Conservation (phyloP, 2,113 vertebrate genomes). For the Ancistrus triradiatus region DNA sequence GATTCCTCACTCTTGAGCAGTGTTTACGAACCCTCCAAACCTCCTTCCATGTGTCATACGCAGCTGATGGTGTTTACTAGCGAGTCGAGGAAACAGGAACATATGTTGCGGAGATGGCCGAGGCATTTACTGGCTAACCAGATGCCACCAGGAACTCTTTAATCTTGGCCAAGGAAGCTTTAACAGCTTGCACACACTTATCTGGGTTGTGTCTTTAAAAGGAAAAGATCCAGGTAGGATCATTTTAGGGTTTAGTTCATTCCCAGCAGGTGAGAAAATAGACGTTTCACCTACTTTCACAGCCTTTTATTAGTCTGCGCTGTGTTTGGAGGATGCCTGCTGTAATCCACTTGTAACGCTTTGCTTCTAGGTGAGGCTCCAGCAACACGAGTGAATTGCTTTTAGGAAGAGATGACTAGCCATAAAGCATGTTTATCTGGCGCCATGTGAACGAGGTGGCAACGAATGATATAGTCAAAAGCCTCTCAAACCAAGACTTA, state of each 20-base stretch:
- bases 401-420: too few species aligned
- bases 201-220: conserved; percentile 8
- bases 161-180: conserved; percentile 15
- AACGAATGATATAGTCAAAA: too few species aligned
- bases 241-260: not conserved
- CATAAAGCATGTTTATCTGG: too few species aligned
- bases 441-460: too few species aligned
- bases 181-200: not conserved
- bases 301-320: not conserved
- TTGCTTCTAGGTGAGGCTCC: not conserved
- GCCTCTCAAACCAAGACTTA: too few species aligned
- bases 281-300: not conserved
- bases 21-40: conserved; percentile 34
- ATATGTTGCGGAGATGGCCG: conserved; percentile 21
- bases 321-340: not conserved
- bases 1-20: conserved; percentile 21
- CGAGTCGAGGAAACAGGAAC: conserved; percentile 8
- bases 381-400: too few species aligned
- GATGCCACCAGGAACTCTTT: conserved; percentile 34
- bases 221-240: too few species aligned
- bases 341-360: not conserved
- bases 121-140: conserved; percentile 34
- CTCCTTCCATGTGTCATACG: conserved; percentile 31
- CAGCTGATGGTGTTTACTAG: conserved; percentile 40
- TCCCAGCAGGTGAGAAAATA: not conserved